Evolutionary conservation across 2,888 invertebrate genomes (phyloP).

Genomic region (Dicroscelio sp.): DNA sequence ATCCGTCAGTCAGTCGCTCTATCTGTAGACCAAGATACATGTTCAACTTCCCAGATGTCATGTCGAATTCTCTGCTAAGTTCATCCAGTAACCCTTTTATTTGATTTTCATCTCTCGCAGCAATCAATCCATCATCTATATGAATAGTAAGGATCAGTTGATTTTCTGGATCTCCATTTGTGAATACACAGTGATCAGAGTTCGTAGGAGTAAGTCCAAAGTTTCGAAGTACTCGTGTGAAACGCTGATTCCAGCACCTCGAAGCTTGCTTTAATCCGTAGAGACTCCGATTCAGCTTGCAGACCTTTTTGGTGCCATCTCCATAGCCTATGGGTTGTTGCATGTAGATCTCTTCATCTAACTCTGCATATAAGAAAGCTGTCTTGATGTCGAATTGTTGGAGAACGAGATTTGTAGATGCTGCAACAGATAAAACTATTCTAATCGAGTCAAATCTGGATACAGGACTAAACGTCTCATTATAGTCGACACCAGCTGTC

Average conservation of each 20-base stretch:
- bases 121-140: background rate
- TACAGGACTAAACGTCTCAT: conserved; percentile 87
- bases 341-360: background rate
- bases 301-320: conserved; percentile 82
- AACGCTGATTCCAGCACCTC: conserved; percentile 88
- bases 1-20: background rate
- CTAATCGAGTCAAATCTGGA: conserved; percentile 84
- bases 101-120: background rate
- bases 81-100: background rate
- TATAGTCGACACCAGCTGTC: background rate
- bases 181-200: conserved; percentile 88
- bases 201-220: conserved; percentile 39
- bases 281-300: conserved; percentile 87
- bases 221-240: conserved; percentile 83
- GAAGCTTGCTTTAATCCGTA: conserved; percentile 90
- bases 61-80: background rate
- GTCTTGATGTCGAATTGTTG: conserved; percentile 14
- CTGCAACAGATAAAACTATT: conserved; percentile 82
- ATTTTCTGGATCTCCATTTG: conserved; percentile 59
- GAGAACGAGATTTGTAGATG: conserved; percentile 23
- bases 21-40: background rate
- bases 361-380: background rate
- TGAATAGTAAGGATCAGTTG: conserved; percentile 83
- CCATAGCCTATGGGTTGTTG: conserved; percentile 18
- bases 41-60: background rate